Evolutionary conservation across 2,797 vertebrate genomes (phyloP).

Genomic region (Onychomys torridus): DNA sequence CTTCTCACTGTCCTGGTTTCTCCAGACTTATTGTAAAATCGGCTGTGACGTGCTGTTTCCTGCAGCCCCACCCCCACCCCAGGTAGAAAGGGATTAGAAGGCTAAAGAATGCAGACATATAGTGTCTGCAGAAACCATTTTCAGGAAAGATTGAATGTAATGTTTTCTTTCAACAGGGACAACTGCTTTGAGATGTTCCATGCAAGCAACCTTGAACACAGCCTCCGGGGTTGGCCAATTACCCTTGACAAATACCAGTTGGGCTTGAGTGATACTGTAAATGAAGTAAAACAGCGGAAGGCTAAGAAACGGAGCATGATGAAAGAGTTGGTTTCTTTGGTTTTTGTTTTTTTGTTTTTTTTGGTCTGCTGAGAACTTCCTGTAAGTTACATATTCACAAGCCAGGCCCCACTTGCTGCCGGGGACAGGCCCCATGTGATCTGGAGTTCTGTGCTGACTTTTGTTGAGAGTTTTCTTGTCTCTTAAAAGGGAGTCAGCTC

Average conservation of each 20-base stretch:
- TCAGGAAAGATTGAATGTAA: slow-evolving; percentile 88
- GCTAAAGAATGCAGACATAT: slow-evolving; percentile 88
- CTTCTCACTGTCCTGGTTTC: slow-evolving; percentile 76
- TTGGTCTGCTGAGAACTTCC: slow-evolving; percentile 84
- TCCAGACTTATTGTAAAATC: slow-evolving; percentile 79
- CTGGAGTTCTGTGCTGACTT: slow-evolving; percentile 77
- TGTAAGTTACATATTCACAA: slow-evolving; percentile 83
- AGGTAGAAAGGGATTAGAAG: slow-evolving; percentile 80
- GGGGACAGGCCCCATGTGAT: slow-evolving; percentile 80
- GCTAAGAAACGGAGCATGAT: slow-evolving; percentile 83
- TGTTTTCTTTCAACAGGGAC: slow-evolving; percentile 88
- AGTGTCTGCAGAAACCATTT: slow-evolving; percentile 86
- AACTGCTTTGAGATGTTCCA: slow-evolving; percentile 88
- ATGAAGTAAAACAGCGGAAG: slow-evolving; percentile 87
- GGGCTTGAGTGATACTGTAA: slow-evolving; percentile 86
- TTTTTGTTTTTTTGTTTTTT: slow-evolving; percentile 75
- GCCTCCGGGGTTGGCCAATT: slow-evolving; percentile 86
- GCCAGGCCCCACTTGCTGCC: slow-evolving; percentile 83
- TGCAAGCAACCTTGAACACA: slow-evolving; percentile 85
- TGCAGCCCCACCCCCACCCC: neutral
- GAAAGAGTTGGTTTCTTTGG: slow-evolving; percentile 84
- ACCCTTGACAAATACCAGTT: slow-evolving; percentile 89
- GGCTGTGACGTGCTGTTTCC: slow-evolving; percentile 83
- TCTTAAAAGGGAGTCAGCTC: slow-evolving; percentile 78
- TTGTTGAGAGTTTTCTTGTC: slow-evolving; percentile 84